Evolutionary conservation across 2,888 invertebrate genomes (phyloP).

Genomic region (Notodonta ziczac): DNA sequence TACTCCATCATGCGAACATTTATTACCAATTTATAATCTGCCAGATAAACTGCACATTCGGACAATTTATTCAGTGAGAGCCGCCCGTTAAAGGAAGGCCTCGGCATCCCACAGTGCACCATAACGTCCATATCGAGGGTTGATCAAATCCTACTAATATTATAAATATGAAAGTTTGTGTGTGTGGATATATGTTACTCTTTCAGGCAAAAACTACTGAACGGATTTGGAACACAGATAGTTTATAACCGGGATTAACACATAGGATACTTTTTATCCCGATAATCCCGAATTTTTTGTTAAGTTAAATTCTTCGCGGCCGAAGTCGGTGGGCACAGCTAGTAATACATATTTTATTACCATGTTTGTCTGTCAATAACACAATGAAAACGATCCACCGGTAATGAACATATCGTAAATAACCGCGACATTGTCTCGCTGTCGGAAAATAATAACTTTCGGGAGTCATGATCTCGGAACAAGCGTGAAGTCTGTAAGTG

Average conservation of each 20-base stretch:
- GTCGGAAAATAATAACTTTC: conserved; percentile 2
- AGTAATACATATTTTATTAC: conserved; percentile 48
- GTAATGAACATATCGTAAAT: conserved; percentile 37
- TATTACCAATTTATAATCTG: conserved; percentile 50
- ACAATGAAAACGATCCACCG: conserved; percentile 36
- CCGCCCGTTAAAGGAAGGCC: conserved; percentile 29
- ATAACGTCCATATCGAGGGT: conserved; percentile 22
- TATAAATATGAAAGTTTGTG: no score
- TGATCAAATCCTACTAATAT: no score
- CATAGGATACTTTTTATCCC: no score
- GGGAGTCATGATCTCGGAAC: background rate
- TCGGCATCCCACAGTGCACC: conserved; percentile 22
- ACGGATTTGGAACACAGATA: no score
- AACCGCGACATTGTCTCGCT: conserved; percentile 23
- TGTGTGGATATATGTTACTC: no score
- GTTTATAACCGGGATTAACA: no score
- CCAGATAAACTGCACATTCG: conserved; percentile 44
- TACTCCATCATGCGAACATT: conserved; percentile 27
- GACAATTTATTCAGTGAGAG: conserved; percentile 48
- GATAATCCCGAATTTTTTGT: no score
- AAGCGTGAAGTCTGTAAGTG: background rate
- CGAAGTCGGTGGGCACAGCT: no score
- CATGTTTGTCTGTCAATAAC: conserved; percentile 50
- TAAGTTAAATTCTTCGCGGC: no score
- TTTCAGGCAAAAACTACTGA: no score